phyloP scores from a whole-genome alignment of 2,888 invertebrate genomes.

The Opisthograptis luteolata region DNA sequence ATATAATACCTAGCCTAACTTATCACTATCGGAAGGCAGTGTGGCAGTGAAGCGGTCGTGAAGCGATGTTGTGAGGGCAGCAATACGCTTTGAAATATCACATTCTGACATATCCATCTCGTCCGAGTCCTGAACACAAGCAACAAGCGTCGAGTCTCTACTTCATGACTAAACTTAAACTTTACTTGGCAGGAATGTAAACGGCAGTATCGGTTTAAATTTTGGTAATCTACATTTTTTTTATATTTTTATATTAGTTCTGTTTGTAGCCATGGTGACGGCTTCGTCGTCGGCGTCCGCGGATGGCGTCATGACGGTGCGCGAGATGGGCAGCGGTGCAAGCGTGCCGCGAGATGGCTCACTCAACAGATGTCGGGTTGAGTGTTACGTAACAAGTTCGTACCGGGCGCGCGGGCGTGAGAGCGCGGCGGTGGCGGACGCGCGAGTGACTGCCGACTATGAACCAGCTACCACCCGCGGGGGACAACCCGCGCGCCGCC shows the following conservation, averaged over 20 bases:
- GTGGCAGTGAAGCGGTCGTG: slow-evolving; percentile 64
- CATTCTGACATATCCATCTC: slow-evolving; percentile 47
- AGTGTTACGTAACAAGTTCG: slow-evolving; percentile 70
- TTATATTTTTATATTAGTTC: slow-evolving; percentile 53
- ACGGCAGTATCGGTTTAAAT: slow-evolving; percentile 56
- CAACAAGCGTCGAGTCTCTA: slow-evolving; percentile 64
- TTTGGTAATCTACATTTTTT: slow-evolving; percentile 52
- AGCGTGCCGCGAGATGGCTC: slow-evolving; percentile 70
- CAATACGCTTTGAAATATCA: slow-evolving; percentile 41
- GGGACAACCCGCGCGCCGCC: too few species aligned
- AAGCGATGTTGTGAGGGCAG: slow-evolving; percentile 65
- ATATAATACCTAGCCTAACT: slow-evolving; percentile 58
- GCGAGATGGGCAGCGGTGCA: slow-evolving; percentile 70
- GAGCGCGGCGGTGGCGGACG: slow-evolving; percentile 64
- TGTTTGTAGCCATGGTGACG: slow-evolving; percentile 59
- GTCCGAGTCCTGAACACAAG: slow-evolving; percentile 55
- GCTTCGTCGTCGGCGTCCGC: slow-evolving; percentile 49
- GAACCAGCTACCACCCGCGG: too few species aligned
- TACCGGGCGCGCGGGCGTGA: slow-evolving; percentile 64
- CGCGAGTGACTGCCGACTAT: slow-evolving; percentile 64
- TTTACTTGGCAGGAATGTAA: slow-evolving; percentile 58
- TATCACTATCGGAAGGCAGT: slow-evolving; percentile 59
- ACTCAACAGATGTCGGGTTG: slow-evolving; percentile 78
- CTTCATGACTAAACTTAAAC: slow-evolving; percentile 54
- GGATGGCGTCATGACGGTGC: slow-evolving; percentile 64